These are phyloP conservation scores for Drosophila meridiana DNA, from an alignment of 2,888 invertebrate species.

Conservation along the genomic window DNA sequence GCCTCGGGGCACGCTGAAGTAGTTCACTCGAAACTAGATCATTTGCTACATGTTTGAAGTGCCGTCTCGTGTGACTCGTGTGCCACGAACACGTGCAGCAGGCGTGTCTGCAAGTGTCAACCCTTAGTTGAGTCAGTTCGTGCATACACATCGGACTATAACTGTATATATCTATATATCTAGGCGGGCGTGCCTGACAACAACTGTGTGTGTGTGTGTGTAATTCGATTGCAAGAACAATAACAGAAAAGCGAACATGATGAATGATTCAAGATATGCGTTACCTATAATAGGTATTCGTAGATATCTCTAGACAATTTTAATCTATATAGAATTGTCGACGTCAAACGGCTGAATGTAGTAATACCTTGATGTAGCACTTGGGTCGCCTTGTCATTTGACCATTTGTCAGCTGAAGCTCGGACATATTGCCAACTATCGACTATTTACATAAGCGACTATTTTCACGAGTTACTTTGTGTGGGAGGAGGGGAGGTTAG, in stretches of 20 bases:
- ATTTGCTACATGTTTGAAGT: conserved; percentile 12
- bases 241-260: conserved; percentile 29
- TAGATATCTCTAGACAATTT: not conserved
- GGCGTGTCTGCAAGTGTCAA: conserved; percentile 33
- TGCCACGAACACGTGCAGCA: conserved; percentile 41
- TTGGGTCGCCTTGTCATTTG: conserved; percentile 47
- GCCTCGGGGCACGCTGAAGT: not conserved
- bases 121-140: conserved; percentile 26
- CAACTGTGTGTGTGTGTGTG: conserved; percentile 33
- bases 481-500: not conserved
- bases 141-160: not conserved
- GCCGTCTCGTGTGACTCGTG: conserved; percentile 12
- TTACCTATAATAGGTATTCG: conserved; percentile 7
- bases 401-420: conserved; percentile 62
- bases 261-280: conserved; percentile 37
- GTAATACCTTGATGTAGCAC: conserved; percentile 15
- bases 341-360: conserved; percentile 36
- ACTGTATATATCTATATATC: conserved; percentile 5
- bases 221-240: conserved; percentile 40
- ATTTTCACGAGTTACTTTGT: conserved; percentile 37
- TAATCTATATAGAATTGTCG: conserved; percentile 11
- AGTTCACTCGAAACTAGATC: not conserved
- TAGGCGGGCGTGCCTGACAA: conserved; percentile 23
- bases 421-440: conserved; percentile 27
- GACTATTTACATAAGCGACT: conserved; percentile 53